Percentiles rank a stretch among this genome's conserved stretches.
Evolutionary conservation across 2,888 invertebrate species (phyloP).

Genomic region (Phania funesta): DNA sequence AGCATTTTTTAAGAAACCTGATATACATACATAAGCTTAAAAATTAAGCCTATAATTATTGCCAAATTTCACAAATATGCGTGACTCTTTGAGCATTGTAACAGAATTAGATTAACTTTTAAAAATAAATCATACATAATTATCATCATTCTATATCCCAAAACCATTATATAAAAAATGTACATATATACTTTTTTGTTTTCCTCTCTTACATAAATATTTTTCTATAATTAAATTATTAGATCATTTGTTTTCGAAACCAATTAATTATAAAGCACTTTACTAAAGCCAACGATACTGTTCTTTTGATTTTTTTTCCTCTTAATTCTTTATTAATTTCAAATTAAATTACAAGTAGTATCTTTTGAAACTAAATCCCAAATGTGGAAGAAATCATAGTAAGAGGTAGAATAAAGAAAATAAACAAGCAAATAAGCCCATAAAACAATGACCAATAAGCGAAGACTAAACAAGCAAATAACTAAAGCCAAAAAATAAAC

Average conservation of each 20-base stretch:
- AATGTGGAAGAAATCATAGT: not conserved
- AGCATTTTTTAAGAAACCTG: too few species aligned
- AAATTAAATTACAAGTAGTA: slow-evolving; percentile 52
- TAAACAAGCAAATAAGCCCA: slow-evolving; percentile 15
- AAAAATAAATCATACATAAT: too few species aligned
- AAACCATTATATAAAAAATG: too few species aligned
- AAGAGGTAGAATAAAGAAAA: not conserved
- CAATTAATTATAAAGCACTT: not conserved
- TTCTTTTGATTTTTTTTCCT: not conserved
- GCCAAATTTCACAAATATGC: too few species aligned
- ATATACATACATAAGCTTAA: too few species aligned
- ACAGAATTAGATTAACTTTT: too few species aligned
- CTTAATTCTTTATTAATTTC: slow-evolving; percentile 52
- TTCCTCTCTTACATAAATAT: too few species aligned
- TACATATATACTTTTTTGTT: too few species aligned
- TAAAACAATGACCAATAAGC: slow-evolving; percentile 37
- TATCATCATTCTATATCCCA: too few species aligned
- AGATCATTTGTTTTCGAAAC: not conserved
- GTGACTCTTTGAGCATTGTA: too few species aligned
- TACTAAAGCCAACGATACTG: not conserved
- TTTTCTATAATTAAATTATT: too few species aligned
- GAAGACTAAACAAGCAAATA: slow-evolving; percentile 59
- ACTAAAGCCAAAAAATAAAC: slow-evolving; percentile 25
- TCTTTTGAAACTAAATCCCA: slow-evolving; percentile 46
- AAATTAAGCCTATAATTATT: too few species aligned